Evolutionary conservation across 35 echinoderm and acorn worm species (phyloP).

Genomic region (Hemicentrotus pulcherrimus): DNA sequence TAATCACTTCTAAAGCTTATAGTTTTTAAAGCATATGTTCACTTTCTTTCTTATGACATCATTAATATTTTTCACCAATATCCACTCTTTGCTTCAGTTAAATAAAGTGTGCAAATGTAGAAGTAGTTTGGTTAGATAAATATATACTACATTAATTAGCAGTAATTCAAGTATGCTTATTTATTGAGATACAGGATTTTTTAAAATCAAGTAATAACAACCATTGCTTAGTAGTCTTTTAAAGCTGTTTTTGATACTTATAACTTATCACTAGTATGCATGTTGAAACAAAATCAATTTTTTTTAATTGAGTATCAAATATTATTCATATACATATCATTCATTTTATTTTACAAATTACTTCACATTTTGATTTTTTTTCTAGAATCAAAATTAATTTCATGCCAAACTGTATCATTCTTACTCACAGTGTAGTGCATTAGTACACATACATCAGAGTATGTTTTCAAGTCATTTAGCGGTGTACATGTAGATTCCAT

Average conservation of each 20-base stretch:
- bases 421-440: background rate
- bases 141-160: background rate
- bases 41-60: background rate
- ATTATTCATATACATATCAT: background rate
- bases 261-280: background rate
- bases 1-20: background rate
- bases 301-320: background rate
- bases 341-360: background rate
- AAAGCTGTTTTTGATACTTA: background rate
- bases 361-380: background rate
- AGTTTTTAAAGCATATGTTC: background rate
- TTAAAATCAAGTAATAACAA: no score
- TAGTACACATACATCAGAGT: background rate
- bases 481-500: no score
- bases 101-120: background rate
- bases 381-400: background rate
- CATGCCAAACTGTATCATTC: background rate
- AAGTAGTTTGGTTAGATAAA: background rate
- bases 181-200: background rate
- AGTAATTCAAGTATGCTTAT: background rate
- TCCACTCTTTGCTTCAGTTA: background rate
- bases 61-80: background rate
- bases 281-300: background rate
- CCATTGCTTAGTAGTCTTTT: background rate
- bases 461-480: no score